phyloP scores from a whole-genome alignment of 2,113 vertebrate genomes.

The Suricata suricatta region DNA sequence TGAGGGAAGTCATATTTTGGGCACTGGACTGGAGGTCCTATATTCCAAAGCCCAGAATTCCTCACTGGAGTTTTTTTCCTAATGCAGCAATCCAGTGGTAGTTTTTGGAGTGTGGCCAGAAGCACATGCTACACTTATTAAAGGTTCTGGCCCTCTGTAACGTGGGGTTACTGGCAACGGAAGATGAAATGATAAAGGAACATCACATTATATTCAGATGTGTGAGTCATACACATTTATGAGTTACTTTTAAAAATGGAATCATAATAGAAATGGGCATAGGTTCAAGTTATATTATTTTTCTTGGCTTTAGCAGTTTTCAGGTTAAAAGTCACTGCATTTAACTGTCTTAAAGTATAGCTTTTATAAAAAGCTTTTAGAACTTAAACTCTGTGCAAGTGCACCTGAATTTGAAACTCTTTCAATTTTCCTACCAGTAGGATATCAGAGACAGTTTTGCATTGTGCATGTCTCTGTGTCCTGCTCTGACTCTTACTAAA shows the following conservation, averaged over 20 bases:
- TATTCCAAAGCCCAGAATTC: constrained; percentile 1
- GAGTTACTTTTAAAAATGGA: constrained; percentile 60
- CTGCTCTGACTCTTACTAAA: neutral
- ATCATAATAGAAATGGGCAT: constrained; percentile 52
- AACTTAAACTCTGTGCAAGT: constrained; percentile 26
- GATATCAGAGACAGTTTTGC: neutral
- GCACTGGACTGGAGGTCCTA: neutral
- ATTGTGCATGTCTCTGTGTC: neutral
- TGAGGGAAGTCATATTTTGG: neutral
- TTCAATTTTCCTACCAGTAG: neutral
- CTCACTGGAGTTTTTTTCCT: neutral
- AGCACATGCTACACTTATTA: constrained; percentile 5
- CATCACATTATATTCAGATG: constrained; percentile 51
- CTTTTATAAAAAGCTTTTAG: constrained; percentile 55
- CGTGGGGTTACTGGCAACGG: constrained; percentile 60
- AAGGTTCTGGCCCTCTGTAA: constrained; percentile 48
- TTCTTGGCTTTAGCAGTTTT: constrained; percentile 59
- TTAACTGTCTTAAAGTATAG: constrained; percentile 49
- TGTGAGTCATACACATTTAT: constrained; percentile 71
- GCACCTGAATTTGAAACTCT: constrained; percentile 28
- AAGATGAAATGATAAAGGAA: constrained; percentile 65
- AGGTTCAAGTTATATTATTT: constrained; percentile 54
- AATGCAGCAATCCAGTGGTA: neutral
- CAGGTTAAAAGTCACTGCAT: constrained; percentile 64
- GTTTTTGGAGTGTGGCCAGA: constrained; percentile 50